These are phyloP conservation scores for Sphyrna mokarran DNA, from an alignment of 2,113 vertebrate genomes.

Conservation along the genomic window DNA sequence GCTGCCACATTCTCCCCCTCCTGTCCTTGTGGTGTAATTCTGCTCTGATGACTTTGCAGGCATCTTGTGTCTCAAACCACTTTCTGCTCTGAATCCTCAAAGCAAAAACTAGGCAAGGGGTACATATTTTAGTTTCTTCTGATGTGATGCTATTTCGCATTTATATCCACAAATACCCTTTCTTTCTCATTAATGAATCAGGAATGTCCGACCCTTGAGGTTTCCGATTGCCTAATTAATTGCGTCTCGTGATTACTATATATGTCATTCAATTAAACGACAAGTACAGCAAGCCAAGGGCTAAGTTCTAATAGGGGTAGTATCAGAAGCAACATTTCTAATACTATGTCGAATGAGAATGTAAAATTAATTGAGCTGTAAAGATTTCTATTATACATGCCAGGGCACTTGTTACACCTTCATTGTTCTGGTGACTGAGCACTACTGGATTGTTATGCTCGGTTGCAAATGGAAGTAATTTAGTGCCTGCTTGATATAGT, in stretches of 20 bases:
- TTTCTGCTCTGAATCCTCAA: background rate
- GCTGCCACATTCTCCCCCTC: background rate
- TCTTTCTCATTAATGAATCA: constrained; percentile 8
- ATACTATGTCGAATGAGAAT: background rate
- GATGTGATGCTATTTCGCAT: background rate
- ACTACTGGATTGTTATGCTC: background rate
- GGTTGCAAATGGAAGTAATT: background rate
- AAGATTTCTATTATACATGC: background rate
- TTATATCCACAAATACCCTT: background rate
- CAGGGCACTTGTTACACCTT: background rate
- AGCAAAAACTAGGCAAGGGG: background rate
- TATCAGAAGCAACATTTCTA: background rate
- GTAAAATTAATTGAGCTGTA: background rate
- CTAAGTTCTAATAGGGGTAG: background rate
- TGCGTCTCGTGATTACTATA: background rate
- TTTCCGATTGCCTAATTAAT: background rate
- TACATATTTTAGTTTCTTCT: background rate
- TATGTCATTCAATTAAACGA: background rate
- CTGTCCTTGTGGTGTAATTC: background rate
- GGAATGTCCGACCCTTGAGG: background rate
- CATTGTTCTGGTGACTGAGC: background rate
- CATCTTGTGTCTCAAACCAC: background rate
- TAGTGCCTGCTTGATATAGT: background rate
- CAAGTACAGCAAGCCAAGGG: background rate
- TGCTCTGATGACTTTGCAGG: background rate